phyloP scores from a whole-genome alignment of 35 echinoderm and acorn worm genomes.

The Nesometra sesokonis region DNA sequence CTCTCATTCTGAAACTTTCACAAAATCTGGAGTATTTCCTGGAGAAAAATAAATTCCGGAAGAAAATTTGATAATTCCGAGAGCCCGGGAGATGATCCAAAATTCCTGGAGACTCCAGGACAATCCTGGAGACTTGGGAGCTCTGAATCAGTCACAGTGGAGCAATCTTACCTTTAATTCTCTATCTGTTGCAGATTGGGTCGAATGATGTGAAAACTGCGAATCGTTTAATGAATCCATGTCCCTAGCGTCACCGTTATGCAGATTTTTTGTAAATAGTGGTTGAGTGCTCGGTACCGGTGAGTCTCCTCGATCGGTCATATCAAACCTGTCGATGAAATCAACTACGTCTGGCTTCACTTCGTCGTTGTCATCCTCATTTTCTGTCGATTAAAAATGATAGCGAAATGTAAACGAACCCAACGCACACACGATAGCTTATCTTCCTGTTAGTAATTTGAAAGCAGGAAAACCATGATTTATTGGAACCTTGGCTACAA shows the following conservation, averaged over 20 bases:
- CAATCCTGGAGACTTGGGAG: no score
- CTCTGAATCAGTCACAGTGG: no score
- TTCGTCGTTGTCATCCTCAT: constrained; percentile 52
- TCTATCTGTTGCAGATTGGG: neutral
- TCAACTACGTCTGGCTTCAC: constrained; percentile 71
- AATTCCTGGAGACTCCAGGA: no score
- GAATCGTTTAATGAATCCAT: neutral
- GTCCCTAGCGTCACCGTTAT: neutral
- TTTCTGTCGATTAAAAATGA: constrained; percentile 13
- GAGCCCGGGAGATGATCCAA: no score
- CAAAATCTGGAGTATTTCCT: no score
- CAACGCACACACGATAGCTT: neutral
- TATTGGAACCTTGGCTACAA: neutral
- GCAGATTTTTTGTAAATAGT: neutral
- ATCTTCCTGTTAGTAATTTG: neutral
- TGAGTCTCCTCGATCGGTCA: constrained; percentile 7
- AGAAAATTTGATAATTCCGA: no score
- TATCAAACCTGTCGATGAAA: constrained; percentile 68
- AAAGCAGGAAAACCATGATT: neutral
- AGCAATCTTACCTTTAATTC: neutral
- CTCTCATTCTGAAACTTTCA: no score
- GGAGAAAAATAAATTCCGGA: no score
- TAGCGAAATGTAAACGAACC: neutral
- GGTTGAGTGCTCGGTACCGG: neutral
- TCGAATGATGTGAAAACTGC: neutral